These are phyloP conservation scores for Ciconia nigra DNA, from an alignment of 2,797 vertebrate species.

Conservation along the genomic window DNA sequence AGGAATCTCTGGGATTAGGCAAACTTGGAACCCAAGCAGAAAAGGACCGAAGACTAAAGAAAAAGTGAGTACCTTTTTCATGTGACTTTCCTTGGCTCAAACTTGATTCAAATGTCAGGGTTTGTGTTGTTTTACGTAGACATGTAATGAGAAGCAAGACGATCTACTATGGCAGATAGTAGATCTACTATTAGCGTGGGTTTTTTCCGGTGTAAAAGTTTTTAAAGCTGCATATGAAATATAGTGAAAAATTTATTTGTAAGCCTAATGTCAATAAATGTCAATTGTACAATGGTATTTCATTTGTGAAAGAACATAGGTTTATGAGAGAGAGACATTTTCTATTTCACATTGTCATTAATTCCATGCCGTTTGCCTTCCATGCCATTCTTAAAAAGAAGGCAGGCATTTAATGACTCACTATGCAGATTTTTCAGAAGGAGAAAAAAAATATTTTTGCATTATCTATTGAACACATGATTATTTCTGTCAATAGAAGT, in stretches of 20 bases:
- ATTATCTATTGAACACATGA: not conserved
- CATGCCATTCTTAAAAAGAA: not conserved
- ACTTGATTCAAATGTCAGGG: not conserved
- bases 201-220: not conserved
- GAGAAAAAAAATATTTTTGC: not conserved
- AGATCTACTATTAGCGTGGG: rapidly evolving
- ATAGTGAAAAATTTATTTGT: not conserved
- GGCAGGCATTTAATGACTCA: not conserved
- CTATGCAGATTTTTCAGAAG: not conserved
- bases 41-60: conserved; percentile 96
- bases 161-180: not conserved
- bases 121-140: not conserved
- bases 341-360: not conserved
- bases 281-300: not conserved
- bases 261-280: no score
- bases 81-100: not conserved
- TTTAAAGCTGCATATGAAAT: not conserved
- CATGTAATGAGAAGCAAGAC: not conserved
- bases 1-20: conserved; percentile 88
- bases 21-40: conserved; percentile 98
- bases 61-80: conserved; percentile 87
- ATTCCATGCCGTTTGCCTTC: not conserved
- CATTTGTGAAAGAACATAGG: not conserved
- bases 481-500: conserved; percentile 38
- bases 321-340: not conserved